Evolutionary conservation across 2,797 vertebrate genomes (phyloP).

Genomic region (Pyrocephalus nanus): DNA sequence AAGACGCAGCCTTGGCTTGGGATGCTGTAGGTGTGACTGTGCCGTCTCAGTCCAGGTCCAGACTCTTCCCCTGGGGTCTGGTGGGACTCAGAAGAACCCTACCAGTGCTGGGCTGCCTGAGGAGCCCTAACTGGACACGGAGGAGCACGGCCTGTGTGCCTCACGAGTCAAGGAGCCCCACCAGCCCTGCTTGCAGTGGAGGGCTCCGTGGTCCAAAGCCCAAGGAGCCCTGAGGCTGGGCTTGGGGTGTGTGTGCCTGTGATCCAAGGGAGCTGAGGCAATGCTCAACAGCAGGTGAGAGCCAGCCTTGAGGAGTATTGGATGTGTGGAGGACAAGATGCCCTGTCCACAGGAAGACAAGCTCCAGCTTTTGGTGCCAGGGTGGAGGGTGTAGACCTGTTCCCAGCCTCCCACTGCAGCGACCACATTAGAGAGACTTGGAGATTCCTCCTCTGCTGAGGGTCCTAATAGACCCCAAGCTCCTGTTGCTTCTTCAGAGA

Average conservation of each 20-base stretch:
- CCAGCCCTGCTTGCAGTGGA: not conserved
- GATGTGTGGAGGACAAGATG: rapidly evolving
- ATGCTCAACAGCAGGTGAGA: not conserved
- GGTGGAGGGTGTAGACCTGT: not conserved
- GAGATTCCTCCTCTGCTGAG: not conserved
- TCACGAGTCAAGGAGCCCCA: not conserved
- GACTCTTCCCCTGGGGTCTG: not conserved
- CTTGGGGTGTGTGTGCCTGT: not conserved
- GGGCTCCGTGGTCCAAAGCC: not conserved
- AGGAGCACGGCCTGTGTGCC: rapidly evolving
- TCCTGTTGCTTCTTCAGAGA: not conserved
- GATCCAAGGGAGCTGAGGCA: not conserved
- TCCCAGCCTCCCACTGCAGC: not conserved
- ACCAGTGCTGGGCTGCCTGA: not conserved
- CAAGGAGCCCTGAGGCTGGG: not conserved
- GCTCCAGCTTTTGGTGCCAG: not conserved
- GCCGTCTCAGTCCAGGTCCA: not conserved
- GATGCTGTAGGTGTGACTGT: slow-evolving; percentile 10
- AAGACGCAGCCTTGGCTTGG: not conserved
- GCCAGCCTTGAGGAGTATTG: not conserved
- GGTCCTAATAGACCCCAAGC: not conserved
- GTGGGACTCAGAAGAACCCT: not conserved
- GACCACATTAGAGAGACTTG: not conserved
- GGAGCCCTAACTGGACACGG: not conserved
- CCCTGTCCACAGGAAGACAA: not conserved